Conservation (phyloP, 2,113 vertebrate species). For the Dipodomys spectabilis region DNA sequence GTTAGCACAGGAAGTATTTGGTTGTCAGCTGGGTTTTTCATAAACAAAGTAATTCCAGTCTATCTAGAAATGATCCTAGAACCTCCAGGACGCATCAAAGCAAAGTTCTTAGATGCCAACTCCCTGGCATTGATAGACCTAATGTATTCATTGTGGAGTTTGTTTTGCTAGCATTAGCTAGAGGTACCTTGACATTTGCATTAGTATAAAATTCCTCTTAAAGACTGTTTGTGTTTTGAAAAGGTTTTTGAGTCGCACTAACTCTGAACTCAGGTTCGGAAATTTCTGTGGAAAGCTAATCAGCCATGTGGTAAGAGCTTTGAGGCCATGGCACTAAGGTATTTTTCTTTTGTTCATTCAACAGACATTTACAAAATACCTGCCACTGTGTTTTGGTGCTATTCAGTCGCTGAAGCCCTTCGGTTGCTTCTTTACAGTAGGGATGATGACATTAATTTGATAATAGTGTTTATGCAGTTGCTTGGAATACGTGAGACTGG, state of each 20-base stretch:
- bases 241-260: conserved; percentile 45
- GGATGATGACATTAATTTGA: not conserved
- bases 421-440: not conserved
- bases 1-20: not conserved
- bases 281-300: conserved; percentile 9
- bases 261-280: not conserved
- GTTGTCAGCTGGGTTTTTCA: not conserved
- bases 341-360: not conserved
- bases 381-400: not conserved
- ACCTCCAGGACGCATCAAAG: not conserved
- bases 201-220: conserved; percentile 34
- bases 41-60: not conserved
- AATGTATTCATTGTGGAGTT: not conserved
- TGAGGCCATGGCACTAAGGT: not conserved
- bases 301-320: not conserved
- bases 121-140: not conserved
- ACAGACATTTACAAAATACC: not conserved
- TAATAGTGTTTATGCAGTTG: no score
- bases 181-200: conserved; percentile 56
- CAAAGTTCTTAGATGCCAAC: not conserved
- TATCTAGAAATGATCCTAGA: not conserved
- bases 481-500: not conserved
- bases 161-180: conserved; percentile 50
- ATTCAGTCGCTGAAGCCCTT: not conserved
- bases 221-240: conserved; percentile 43